phyloP scores from a whole-genome alignment of 2,888 invertebrate genomes.

The Amphiduros pacificus region DNA sequence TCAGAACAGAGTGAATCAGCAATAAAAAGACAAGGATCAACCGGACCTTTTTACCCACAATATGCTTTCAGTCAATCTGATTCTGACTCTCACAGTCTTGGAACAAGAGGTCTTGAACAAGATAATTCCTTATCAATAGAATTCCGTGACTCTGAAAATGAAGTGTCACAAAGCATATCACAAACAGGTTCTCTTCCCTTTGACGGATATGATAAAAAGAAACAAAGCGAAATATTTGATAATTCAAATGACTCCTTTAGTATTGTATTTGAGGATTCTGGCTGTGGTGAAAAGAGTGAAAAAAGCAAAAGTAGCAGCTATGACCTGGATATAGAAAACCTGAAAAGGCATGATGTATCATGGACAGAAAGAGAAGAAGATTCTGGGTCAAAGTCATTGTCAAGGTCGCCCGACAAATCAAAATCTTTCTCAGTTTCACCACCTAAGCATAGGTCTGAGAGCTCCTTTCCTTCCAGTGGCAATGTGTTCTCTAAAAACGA shows the following conservation, averaged over 20 bases:
- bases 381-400: not conserved
- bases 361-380: not conserved
- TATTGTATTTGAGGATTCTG: slow-evolving; percentile 57
- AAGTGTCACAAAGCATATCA: too few relatives aligned
- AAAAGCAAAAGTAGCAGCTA: not conserved
- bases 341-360: not conserved
- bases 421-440: not conserved
- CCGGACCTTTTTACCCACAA: not conserved
- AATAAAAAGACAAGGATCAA: not conserved
- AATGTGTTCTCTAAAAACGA: not conserved
- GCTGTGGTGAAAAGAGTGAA: slow-evolving; percentile 36
- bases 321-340: not conserved
- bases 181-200: too few relatives aligned
- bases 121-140: slow-evolving; percentile 9
- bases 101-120: not conserved
- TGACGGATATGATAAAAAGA: not conserved
- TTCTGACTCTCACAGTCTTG: slow-evolving; percentile 28
- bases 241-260: slow-evolving; percentile 18
- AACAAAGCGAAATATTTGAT: not conserved
- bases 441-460: not conserved
- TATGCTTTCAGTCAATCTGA: slow-evolving; percentile 15
- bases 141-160: slow-evolving; percentile 1
- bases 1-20: too few relatives aligned
- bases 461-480: not conserved
- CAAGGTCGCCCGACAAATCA: slow-evolving; percentile 13